phyloP scores from a whole-genome alignment of 1,140 invertebrate species.

The Leptinotarsa lineolata region DNA sequence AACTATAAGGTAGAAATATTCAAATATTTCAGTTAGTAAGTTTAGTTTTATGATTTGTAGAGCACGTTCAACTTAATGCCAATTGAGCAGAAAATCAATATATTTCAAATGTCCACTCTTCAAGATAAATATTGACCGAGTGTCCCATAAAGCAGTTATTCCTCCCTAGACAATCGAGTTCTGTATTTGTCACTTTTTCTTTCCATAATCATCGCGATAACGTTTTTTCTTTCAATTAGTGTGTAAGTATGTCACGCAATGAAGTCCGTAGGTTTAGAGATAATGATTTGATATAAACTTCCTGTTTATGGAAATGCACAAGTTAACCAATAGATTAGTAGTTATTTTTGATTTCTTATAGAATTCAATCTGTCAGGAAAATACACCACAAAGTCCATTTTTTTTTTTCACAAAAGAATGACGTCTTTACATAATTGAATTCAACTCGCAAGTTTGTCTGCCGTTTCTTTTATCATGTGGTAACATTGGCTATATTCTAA shows the following conservation, averaged over 20 bases:
- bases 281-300: conserved; percentile 9
- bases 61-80: no score
- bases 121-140: not conserved
- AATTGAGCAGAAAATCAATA: no score
- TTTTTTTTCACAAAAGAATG: no score
- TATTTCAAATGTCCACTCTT: not conserved
- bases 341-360: not conserved
- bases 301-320: not conserved
- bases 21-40: not conserved
- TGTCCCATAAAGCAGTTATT: not conserved
- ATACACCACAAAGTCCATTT: no score
- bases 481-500: no score
- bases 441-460: no score
- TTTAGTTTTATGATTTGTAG: not conserved
- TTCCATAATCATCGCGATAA: not conserved
- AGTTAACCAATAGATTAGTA: not conserved
- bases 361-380: not conserved
- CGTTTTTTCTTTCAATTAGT: not conserved
- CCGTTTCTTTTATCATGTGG: no score
- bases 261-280: not conserved
- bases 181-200: not conserved
- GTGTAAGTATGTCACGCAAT: not conserved
- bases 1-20: not conserved
- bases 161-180: not conserved
- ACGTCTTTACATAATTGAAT: no score